Evolutionary conservation across 2,888 invertebrate species (phyloP).

Genomic region (Thumatha senex): DNA sequence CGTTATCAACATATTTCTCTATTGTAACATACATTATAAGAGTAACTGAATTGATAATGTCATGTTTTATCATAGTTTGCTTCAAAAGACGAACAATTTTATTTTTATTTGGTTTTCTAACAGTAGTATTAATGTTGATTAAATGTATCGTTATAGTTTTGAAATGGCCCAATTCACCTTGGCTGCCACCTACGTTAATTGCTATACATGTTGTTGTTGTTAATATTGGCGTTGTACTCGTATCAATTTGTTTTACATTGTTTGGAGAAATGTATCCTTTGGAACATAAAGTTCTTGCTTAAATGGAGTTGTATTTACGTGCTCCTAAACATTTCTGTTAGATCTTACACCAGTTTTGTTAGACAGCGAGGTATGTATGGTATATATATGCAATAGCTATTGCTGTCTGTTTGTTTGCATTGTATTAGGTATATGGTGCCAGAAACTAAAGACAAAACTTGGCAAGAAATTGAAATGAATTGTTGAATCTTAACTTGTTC

Average conservation of each 20-base stretch:
- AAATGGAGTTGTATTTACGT: slow-evolving; percentile 43
- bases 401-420: background rate
- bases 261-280: slow-evolving; percentile 1
- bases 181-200: background rate
- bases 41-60: background rate
- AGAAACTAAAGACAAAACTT: slow-evolving; percentile 2
- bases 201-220: background rate
- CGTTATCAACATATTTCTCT: background rate
- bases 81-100: slow-evolving; percentile 1
- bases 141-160: slow-evolving; percentile 1
- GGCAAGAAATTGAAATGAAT: background rate
- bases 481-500: background rate
- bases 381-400: background rate
- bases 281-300: background rate
- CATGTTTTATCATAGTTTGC: background rate
- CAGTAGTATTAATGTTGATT: slow-evolving; percentile 3
- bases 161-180: background rate
- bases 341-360: slow-evolving; percentile 50
- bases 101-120: background rate
- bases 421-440: slow-evolving; percentile 1
- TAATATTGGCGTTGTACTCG: slow-evolving; percentile 1
- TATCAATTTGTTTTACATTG: background rate
- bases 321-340: slow-evolving; percentile 38
- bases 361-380: background rate
- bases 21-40: background rate